Percentiles rank a stretch among this genome's conserved stretches.
Evolutionary conservation across 2,113 vertebrate genomes (phyloP).

Genomic region (Pterocles burchelli): DNA sequence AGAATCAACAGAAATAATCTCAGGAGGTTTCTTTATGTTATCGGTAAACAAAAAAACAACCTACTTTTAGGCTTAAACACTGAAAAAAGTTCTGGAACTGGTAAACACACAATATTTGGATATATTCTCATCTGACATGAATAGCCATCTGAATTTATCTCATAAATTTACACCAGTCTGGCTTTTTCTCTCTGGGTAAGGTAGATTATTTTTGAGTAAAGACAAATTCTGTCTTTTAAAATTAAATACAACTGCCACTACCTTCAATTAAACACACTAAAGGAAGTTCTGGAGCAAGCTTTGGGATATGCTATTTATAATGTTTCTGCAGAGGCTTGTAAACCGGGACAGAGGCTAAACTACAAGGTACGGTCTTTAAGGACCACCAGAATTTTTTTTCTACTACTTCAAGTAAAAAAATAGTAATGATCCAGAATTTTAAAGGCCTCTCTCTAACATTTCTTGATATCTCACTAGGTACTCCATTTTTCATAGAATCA

Average conservation of each 20-base stretch:
- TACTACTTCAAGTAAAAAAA: neutral
- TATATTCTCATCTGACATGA: neutral
- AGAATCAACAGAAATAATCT: conserved; percentile 63
- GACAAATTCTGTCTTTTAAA: neutral
- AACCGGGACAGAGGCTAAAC: neutral
- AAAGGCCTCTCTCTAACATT: neutral
- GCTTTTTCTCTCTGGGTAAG: neutral
- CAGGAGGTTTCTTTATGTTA: conserved; percentile 12
- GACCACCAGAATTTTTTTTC: neutral
- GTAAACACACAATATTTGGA: neutral
- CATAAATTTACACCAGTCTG: conserved; percentile 5
- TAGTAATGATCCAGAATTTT: neutral
- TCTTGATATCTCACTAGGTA: neutral
- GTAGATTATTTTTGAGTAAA: conserved; percentile 19
- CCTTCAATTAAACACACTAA: neutral
- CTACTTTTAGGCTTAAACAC: neutral
- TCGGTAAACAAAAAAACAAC: neutral
- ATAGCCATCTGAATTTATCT: conserved; percentile 1
- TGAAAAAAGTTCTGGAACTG: neutral
- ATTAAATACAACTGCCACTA: neutral
- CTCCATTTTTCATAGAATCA: neutral
- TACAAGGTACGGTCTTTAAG: neutral
- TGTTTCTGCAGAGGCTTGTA: neutral
- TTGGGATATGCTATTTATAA: neutral
- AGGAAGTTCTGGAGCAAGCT: neutral